Conservation (phyloP, 2,888 invertebrate genomes). For the Microctonus brassicae region DNA sequence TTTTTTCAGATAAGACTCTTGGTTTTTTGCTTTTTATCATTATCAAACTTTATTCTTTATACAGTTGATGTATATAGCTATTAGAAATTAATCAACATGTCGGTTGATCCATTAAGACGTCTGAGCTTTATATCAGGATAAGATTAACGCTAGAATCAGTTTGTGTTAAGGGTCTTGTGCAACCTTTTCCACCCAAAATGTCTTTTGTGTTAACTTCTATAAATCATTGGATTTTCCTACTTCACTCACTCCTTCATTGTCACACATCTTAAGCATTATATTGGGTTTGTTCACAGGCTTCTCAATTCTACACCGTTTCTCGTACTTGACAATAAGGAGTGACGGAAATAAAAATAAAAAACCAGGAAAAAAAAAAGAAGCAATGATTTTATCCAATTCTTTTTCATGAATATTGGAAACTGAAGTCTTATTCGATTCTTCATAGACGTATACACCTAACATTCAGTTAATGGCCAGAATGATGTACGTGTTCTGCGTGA, state of each 20-base stretch:
- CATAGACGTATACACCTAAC: slow-evolving; percentile 41
- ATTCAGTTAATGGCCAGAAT: slow-evolving; percentile 16
- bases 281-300: slow-evolving; percentile 2
- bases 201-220: slow-evolving; percentile 50
- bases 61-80: slow-evolving; percentile 2
- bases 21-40: background rate
- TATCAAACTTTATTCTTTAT: background rate
- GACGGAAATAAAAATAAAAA: slow-evolving; percentile 23
- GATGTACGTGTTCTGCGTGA: slow-evolving; percentile 39
- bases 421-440: slow-evolving; percentile 22
- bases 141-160: slow-evolving; percentile 46
- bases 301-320: background rate
- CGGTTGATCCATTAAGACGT: slow-evolving; percentile 30
- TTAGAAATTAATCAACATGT: slow-evolving; percentile 25
- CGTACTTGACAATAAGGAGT: slow-evolving; percentile 27
- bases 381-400: slow-evolving; percentile 9
- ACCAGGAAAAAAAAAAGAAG: slow-evolving; percentile 27
- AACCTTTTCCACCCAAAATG: slow-evolving; percentile 41
- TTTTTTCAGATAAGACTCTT: background rate
- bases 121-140: slow-evolving; percentile 47
- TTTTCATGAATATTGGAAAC: slow-evolving; percentile 3
- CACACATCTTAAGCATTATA: slow-evolving; percentile 27
- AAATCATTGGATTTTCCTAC: slow-evolving; percentile 54
- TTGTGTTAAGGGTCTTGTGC: slow-evolving; percentile 32
- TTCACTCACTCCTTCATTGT: slow-evolving; percentile 44